A percentile compares a stretch with the other conserved stretches of the same genome.
Conservation (phyloP, 2,797 vertebrate genomes). For the Euthynnus affinis region DNA sequence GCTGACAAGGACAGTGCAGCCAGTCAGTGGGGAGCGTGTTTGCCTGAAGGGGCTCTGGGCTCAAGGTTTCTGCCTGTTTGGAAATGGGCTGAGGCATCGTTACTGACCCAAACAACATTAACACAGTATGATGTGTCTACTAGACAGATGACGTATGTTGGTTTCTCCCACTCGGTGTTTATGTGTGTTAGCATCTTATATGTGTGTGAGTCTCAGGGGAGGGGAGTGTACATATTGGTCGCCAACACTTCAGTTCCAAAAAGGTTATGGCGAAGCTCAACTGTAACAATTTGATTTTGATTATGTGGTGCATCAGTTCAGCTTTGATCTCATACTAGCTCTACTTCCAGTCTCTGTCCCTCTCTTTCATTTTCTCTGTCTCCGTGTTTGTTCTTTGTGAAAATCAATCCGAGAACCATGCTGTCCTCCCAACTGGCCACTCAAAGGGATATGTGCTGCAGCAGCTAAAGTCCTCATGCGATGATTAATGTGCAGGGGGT, state of each 20-base stretch:
- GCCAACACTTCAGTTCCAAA: constrained; percentile 25
- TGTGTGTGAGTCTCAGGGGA: constrained; percentile 11
- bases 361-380: constrained; percentile 45
- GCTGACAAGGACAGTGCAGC: constrained; percentile 74
- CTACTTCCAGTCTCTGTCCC: constrained; percentile 32
- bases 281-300: constrained; percentile 57
- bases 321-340: constrained; percentile 59
- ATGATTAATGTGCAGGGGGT: constrained; percentile 78
- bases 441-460: constrained; percentile 63
- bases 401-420: constrained; percentile 73
- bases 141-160: constrained; percentile 45
- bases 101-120: constrained; percentile 56
- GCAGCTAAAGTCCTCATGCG: constrained; percentile 57
- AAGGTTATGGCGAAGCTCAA: constrained; percentile 43
- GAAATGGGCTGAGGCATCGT: constrained; percentile 67
- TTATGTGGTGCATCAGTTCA: constrained; percentile 42
- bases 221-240: constrained; percentile 26
- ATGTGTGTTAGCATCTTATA: constrained; percentile 5
- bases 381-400: constrained; percentile 63
- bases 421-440: constrained; percentile 67
- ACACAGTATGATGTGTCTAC: constrained; percentile 58
- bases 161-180: not conserved
- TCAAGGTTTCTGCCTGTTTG: constrained; percentile 70
- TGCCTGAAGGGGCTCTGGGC: constrained; percentile 67
- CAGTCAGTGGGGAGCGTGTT: constrained; percentile 66